Evolutionary conservation across 2,797 vertebrate species (phyloP), one percentile per base, ranked within the genome.

Genomic region (Pelodytes ibericus): DNA sequence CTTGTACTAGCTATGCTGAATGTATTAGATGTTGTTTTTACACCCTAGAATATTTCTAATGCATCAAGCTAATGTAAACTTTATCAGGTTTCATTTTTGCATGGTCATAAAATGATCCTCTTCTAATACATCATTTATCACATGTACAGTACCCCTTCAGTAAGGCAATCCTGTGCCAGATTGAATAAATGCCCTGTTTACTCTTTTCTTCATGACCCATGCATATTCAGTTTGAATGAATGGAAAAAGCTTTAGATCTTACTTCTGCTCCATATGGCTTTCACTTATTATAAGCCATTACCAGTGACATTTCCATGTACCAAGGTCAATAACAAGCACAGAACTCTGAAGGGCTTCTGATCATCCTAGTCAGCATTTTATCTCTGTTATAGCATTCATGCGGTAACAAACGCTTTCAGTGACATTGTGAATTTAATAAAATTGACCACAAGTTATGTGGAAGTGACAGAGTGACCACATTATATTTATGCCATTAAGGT

Each of bases 301-400:
- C 5, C n/a, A 30, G 3, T 41, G 61, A 25, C 61, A 39, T 64
- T 64, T 25, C 33, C 10, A 24, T 24, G 16, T 0, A 39, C n/a
- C 61, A 64, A 64, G 61, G 61, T 64, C 61, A 64, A 4, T 15
- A 3, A 2, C 22, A 41, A 24, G 3, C 33, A 64, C 20, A 64
- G n/a, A 9, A 25, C 15, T 22, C n/a, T 26, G 2, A 26, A 22
- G 36, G 33, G 22, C 11, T 47, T 27, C 39, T 13, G 15, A 22
- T 20, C 4, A 15, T 4, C 62, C n/a, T 26, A 29, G 39, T 66
- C 41, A 49, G 63, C 41, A 47, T 4, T 20, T 49, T 25, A 41
- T 36, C 26, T 18, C 1, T 20, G 20, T 47, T 49, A 41, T 6
- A 66, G 41, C 39, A 49, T 26, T 29, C 4, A 65, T 66, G 25